phyloP scores from a whole-genome alignment of 2,888 invertebrate genomes.

The Lepidocyrtoides sp. region DNA sequence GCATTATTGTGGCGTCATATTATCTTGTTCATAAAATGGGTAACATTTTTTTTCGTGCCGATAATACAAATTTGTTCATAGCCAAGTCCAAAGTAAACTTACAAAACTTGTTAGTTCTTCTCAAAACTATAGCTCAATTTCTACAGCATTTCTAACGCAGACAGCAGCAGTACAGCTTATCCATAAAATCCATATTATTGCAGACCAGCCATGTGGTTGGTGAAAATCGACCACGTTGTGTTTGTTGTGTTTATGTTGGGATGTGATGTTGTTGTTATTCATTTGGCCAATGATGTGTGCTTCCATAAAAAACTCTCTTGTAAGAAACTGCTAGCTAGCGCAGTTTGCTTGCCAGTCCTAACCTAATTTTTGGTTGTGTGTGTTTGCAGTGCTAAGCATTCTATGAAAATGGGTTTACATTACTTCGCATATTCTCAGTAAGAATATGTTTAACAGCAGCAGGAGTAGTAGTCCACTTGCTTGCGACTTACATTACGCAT shows the following conservation, averaged over 20 bases:
- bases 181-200: constrained; percentile 27
- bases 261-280: neutral
- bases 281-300: constrained; percentile 45
- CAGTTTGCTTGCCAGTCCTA: constrained; percentile 11
- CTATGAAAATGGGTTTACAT: too few species aligned
- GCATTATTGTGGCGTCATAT: too few species aligned
- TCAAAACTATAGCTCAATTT: too few species aligned
- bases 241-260: constrained; percentile 23
- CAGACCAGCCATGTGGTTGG: neutral
- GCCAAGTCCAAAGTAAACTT: too few species aligned
- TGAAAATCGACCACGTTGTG: neutral
- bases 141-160: too few species aligned
- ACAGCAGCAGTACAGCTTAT: neutral
- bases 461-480: neutral
- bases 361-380: constrained; percentile 40
- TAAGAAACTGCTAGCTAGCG: neutral
- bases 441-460: too few species aligned
- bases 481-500: too few species aligned
- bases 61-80: too few species aligned
- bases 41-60: too few species aligned
- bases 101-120: too few species aligned
- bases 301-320: neutral
- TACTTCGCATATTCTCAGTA: too few species aligned
- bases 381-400: neutral
- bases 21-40: too few species aligned